phyloP scores from a whole-genome alignment of 2,113 vertebrate species.

The Gadus chalcogrammus region DNA sequence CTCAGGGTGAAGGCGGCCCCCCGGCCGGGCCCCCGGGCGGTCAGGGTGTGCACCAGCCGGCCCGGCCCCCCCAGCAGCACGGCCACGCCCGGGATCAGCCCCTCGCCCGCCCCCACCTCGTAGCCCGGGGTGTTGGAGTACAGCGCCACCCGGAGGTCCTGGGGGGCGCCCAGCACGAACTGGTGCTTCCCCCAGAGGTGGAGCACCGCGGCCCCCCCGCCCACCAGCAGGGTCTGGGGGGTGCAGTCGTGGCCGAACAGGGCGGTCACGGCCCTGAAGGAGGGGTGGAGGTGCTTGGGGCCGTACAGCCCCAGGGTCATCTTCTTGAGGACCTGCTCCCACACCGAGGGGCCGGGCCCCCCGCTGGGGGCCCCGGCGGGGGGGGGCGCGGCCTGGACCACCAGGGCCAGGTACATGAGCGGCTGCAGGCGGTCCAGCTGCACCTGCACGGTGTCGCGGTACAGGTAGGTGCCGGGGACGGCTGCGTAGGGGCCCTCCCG shows the following conservation, averaged over 20 bases:
- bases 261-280: constrained; percentile 92
- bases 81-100: constrained; percentile 86
- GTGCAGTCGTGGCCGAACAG: constrained; percentile 93
- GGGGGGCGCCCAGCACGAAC: constrained; percentile 80
- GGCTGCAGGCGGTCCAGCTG: constrained; percentile 89
- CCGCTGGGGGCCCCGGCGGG: constrained; percentile 47
- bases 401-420: constrained; percentile 86
- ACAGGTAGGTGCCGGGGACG: constrained; percentile 76
- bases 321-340: constrained; percentile 89
- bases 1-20: constrained; percentile 89
- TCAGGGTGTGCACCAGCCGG: constrained; percentile 85
- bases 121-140: constrained; percentile 95
- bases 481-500: constrained; percentile 87
- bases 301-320: constrained; percentile 89
- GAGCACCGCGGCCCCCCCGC: constrained; percentile 80
- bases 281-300: constrained; percentile 94
- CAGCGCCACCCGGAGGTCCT: constrained; percentile 88
- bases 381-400: constrained; percentile 72
- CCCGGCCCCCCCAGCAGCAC: constrained; percentile 91
- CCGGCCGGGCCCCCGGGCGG: constrained; percentile 76
- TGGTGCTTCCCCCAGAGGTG: constrained; percentile 97
- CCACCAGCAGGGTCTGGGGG: constrained; percentile 88
- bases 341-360: constrained; percentile 80
- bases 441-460: constrained; percentile 87
- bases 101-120: constrained; percentile 80